A percentile compares a stretch with the other conserved stretches of the same genome.
These are phyloP conservation scores for Mallotus villosus DNA, from an alignment of 2,797 vertebrate genomes.

Conservation along the genomic window DNA sequence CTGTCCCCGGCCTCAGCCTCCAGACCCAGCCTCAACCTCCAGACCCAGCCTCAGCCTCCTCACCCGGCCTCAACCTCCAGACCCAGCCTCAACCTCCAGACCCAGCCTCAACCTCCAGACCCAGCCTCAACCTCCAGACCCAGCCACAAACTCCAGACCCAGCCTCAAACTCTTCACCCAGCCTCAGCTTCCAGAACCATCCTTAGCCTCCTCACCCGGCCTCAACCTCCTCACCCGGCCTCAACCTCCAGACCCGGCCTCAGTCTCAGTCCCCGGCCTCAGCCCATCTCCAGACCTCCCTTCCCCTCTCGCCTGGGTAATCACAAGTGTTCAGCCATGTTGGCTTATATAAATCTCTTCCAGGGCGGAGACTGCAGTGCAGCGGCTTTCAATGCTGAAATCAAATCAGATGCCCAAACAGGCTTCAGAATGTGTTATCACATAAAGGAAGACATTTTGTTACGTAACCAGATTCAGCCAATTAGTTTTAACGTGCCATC, in stretches of 20 bases:
- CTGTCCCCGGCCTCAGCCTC: background rate
- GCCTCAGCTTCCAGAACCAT: background rate
- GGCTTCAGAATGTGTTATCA: slow-evolving; percentile 29
- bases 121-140: background rate
- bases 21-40: too few relatives aligned
- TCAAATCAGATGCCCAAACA: slow-evolving; percentile 37
- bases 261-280: background rate
- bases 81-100: background rate
- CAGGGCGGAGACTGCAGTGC: slow-evolving; percentile 19
- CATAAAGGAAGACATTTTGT: slow-evolving; percentile 34
- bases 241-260: background rate
- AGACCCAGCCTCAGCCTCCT: background rate
- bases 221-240: background rate
- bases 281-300: slow-evolving; percentile 7
- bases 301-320: slow-evolving; percentile 18
- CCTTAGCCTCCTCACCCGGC: background rate
- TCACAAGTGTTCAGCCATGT: slow-evolving; percentile 43
- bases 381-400: slow-evolving; percentile 35
- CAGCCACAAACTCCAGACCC: background rate
- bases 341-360: slow-evolving; percentile 54
- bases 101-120: too few relatives aligned
- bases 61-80: background rate
- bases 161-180: background rate
- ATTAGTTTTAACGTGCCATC: slow-evolving; percentile 50
- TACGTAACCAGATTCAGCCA: slow-evolving; percentile 54